A percentile compares a stretch with the other conserved stretches of the same genome.
Conservation (phyloP, 1,140 invertebrate species). For the Pseudachorutes palmiensis region DNA sequence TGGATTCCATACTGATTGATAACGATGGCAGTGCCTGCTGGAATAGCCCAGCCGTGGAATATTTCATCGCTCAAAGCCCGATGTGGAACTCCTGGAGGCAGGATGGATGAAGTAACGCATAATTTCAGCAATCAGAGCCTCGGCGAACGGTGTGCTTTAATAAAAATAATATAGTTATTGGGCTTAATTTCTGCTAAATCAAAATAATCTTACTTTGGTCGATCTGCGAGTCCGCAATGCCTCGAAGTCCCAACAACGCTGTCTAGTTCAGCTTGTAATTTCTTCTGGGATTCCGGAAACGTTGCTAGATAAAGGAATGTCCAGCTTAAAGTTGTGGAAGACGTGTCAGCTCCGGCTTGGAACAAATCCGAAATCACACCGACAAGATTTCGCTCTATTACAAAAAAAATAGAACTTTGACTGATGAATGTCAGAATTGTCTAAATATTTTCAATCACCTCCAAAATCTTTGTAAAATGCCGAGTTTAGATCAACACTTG, state of each 20-base stretch:
- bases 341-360: slow-evolving; percentile 5
- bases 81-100: slow-evolving; percentile 5
- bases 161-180: not conserved
- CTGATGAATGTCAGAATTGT: not conserved
- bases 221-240: not conserved
- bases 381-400: not conserved
- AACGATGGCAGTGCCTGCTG: slow-evolving; percentile 68
- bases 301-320: not conserved
- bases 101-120: not conserved
- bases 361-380: slow-evolving; percentile 1
- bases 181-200: not conserved
- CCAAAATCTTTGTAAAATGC: slow-evolving; percentile 5
- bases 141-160: not conserved
- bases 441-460: not conserved
- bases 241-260: not conserved
- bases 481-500: not conserved
- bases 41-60: slow-evolving; percentile 21
- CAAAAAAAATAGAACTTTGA: not conserved
- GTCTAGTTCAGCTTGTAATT: slow-evolving; percentile 4
- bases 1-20: slow-evolving; percentile 66
- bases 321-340: not conserved
- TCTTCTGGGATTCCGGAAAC: not conserved
- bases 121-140: slow-evolving; percentile 1
- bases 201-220: slow-evolving; percentile 1
- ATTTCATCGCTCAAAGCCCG: not conserved